Conservation (phyloP, 2,888 invertebrate species). For the Perdita meconis region DNA sequence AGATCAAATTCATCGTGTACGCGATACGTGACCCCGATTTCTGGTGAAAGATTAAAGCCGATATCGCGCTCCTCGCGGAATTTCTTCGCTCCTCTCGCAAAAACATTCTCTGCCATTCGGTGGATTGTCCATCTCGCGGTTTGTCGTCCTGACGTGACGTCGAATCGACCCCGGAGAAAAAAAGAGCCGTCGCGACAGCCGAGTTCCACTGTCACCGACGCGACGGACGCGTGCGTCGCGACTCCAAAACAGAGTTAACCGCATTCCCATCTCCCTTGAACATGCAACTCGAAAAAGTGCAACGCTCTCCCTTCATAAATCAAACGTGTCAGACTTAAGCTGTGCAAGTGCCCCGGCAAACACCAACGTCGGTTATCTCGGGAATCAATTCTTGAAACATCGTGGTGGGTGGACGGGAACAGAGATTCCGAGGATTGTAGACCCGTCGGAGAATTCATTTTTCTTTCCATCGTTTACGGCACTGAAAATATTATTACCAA, state of each 20-base stretch:
- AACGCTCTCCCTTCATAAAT: slow-evolving; percentile 11
- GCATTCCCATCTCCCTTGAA: slow-evolving; percentile 5
- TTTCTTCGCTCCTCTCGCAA: background rate
- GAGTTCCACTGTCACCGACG: slow-evolving; percentile 10
- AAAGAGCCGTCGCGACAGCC: slow-evolving; percentile 1
- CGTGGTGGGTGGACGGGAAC: background rate
- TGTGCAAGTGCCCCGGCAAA: background rate
- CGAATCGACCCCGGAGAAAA: background rate
- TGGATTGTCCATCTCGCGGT: slow-evolving; percentile 23
- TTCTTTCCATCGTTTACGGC: background rate
- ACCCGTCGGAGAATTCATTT: background rate
- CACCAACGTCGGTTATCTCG: background rate
- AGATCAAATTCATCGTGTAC: slow-evolving; percentile 31
- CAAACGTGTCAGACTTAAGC: background rate
- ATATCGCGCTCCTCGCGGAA: slow-evolving; percentile 9
- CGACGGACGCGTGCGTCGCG: too few relatives aligned
- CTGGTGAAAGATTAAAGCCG: slow-evolving; percentile 28
- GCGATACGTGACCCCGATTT: slow-evolving; percentile 41
- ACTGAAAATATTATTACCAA: background rate
- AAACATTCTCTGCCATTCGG: slow-evolving; percentile 33
- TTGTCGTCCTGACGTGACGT: slow-evolving; percentile 33
- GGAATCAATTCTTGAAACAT: background rate
- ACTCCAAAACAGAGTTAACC: slow-evolving; percentile 15
- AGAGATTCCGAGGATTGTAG: background rate
- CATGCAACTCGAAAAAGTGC: background rate